Base-by-base conservation (phyloP, 1,140 invertebrate species). In the Halictus rubicundus region DNA sequence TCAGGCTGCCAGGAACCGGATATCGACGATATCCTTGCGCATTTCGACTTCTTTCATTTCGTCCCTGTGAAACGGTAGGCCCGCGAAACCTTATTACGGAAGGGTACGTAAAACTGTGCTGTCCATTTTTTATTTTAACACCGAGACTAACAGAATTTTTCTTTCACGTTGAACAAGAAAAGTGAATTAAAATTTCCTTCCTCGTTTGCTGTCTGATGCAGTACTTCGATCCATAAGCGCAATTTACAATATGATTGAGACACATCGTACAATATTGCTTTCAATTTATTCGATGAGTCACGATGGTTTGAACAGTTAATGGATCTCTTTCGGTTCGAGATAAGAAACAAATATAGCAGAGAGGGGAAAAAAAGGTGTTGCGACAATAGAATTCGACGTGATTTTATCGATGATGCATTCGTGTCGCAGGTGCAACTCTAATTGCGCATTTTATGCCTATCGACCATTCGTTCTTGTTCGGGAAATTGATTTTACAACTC, bases 261-360 rank as follows among this genome's bases (percentile, higher is more conserved):
- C 3, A 8, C 21, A 63, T 37, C 8, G 60, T 19, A 37, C 27
- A 32, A 1, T 39, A 64, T 64, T 39, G 60, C 27, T 63, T 46
- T 63, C 27, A 63, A 63, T 63, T 32, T 37, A 49, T 32, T 19
- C 23, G 23, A 68, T 68, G 65, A 68, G 49, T 68, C 65, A 68
- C 23, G 7, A 1, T n/a, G 19, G 37, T 68, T 52, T 68, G 32
- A 49, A 68, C 65, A 68, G 46, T 16, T 64, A 64, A 64, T 64
- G 61, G 61, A 1, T 39, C 21, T 39, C 9, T 14, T 9, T 64
- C 14, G 32, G 61, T 39, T 19, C 32, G 32, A n/a, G 61, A 64
- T 64, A 64, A 64, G 61, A 27, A n/a, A 39, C 39, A 59, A 39
- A 37, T 63, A 16, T 39, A 64, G 1, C 32, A 16, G 19, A n/a